Evolutionary conservation across 2,888 invertebrate genomes (phyloP), one percentile per base, ranked within the genome.

Genomic region (Torymus texanus): DNA sequence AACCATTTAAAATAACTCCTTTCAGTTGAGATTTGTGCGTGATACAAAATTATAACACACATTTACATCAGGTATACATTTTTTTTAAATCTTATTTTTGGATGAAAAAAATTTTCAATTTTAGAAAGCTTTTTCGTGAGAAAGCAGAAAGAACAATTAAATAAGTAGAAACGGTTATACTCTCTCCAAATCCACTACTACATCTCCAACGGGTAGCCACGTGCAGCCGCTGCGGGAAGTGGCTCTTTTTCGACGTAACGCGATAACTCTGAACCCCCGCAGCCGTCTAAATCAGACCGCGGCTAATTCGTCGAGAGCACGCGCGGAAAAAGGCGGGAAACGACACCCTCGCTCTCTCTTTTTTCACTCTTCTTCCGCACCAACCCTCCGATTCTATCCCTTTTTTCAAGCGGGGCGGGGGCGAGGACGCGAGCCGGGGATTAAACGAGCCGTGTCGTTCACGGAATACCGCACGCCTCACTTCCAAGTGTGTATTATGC

Each of bases 391-490:
- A 63, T 82, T 81, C 78, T 79, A 79, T 76, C 82, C 79, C 82
- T 63, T 83, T 77, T 81, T 80, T 56, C 82, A 84, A 8, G 10
- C 82, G 84, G 8, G 10, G 41, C 41, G 41, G 41, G 41, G 41
- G 8, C 41, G 41, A 41, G 41, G 41, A 41, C 41, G 41, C 5
- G 8, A 41, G 41, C 24, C 81, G 80, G 73, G 83, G 81, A 83
- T 84, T 79, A 79, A 88, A 88, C 86, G 88, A 88, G 86, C 87
- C 87, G 84, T 83, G 83, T 81, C 84, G 84, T 83, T 83, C 83
- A 84, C 83, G 75, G 73, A 73, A 71, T 81, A 77, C 65, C 74
- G 63, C 41, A 41, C 41, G 41, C 53, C 73, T 79, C 62, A 75
- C 74, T 74, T 67, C 70, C 74, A 58, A 56, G 58, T 5, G 11